phyloP scores from a whole-genome alignment of 2,113 vertebrate genomes.

The Sinocyclocheilus grahami region DNA sequence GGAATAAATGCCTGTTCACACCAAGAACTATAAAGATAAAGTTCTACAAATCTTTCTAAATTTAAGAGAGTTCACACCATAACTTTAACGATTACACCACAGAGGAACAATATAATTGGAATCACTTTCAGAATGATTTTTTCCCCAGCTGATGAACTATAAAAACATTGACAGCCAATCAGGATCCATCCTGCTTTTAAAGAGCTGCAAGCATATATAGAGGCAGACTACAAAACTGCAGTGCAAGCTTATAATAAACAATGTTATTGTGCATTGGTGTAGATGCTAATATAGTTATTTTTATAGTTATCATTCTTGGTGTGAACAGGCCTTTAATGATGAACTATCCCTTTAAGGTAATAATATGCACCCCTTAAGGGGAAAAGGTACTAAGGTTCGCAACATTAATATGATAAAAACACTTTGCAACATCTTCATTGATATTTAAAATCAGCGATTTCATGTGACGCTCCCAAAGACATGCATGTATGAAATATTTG shows the following conservation, averaged over 20 bases:
- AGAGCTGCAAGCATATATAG: neutral
- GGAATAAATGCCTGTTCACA: no score
- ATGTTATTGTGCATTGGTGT: neutral
- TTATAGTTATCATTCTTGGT: neutral
- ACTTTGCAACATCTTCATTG: neutral
- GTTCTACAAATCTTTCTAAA: no score
- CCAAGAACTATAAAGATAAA: no score
- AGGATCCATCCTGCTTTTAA: neutral
- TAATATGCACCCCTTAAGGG: neutral
- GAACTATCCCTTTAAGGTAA: neutral
- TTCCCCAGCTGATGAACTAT: neutral
- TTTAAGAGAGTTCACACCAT: neutral
- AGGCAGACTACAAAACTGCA: neutral
- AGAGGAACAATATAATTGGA: neutral
- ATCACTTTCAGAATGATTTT: neutral
- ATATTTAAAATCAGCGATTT: neutral
- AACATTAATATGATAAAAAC: neutral
- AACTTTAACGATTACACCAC: neutral
- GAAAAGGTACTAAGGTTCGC: neutral
- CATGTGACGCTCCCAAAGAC: neutral
- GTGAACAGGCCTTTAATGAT: neutral
- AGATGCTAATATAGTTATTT: neutral
- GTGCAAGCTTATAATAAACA: neutral
- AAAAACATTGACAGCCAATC: neutral
- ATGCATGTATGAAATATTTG: neutral